phyloP scores from a whole-genome alignment of 2,888 invertebrate species.

The Phyto melanocephala region DNA sequence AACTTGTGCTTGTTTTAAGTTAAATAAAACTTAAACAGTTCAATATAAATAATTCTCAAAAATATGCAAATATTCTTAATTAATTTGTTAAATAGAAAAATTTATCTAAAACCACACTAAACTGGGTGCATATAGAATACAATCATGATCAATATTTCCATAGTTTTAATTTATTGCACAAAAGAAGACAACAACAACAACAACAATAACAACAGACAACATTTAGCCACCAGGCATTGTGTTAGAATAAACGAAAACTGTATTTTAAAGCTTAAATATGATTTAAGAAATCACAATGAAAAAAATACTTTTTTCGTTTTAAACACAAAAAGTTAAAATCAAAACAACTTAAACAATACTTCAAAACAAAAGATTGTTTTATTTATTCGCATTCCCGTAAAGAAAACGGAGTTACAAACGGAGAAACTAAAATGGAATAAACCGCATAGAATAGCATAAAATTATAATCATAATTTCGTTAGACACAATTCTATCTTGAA shows the following conservation, averaged over 20 bases:
- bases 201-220: background rate
- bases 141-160: constrained; percentile 16
- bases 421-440: background rate
- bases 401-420: background rate
- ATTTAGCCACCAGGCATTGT: too few species aligned
- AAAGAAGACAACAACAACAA: background rate
- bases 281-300: too few species aligned
- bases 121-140: background rate
- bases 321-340: background rate
- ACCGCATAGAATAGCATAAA: constrained; percentile 8
- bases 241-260: too few species aligned
- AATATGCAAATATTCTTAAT: too few species aligned
- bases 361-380: constrained; percentile 13
- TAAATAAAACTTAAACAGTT: too few species aligned
- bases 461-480: constrained; percentile 36
- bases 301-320: too few species aligned
- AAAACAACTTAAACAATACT: background rate
- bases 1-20: too few species aligned
- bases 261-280: too few species aligned
- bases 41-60: too few species aligned
- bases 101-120: background rate
- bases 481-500: background rate
- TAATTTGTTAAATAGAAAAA: background rate
- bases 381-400: background rate
- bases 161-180: background rate